phyloP scores from a whole-genome alignment of 2,888 invertebrate genomes.

The Oligia strigilis region DNA sequence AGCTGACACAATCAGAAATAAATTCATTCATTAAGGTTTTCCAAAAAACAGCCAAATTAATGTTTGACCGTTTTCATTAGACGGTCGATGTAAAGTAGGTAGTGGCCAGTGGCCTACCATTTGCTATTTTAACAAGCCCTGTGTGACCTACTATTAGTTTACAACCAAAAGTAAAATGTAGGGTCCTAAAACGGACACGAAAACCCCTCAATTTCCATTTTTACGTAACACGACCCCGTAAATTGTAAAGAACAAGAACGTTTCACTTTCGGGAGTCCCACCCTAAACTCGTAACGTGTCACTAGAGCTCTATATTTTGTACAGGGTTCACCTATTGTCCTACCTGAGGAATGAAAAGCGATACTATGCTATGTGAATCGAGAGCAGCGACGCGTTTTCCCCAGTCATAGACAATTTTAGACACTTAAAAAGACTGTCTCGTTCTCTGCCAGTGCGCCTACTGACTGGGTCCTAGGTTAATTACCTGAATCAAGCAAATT shows the following conservation, averaged over 20 bases:
- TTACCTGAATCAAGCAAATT: no score
- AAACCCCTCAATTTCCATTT: slow-evolving; percentile 16
- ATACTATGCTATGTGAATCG: background rate
- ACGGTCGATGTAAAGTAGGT: background rate
- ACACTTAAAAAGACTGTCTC: no score
- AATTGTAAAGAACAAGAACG: slow-evolving; percentile 23
- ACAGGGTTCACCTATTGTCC: background rate
- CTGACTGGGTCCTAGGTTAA: no score
- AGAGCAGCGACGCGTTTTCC: background rate
- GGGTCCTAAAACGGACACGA: background rate
- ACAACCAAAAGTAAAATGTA: background rate
- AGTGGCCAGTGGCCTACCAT: background rate
- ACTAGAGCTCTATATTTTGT: slow-evolving; percentile 49
- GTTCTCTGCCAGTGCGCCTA: no score
- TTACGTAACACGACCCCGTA: slow-evolving; percentile 14
- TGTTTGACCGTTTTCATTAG: no score
- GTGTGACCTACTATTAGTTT: background rate
- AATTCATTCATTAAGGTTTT: no score
- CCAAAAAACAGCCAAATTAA: no score
- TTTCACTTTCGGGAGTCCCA: slow-evolving; percentile 9
- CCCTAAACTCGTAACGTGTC: slow-evolving; percentile 43
- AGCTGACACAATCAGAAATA: no score
- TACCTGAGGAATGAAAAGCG: background rate
- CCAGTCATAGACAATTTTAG: background rate
- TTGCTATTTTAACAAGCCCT: background rate